phyloP scores from a whole-genome alignment of 1,140 invertebrate species.

The Habropoda laboriosa region DNA sequence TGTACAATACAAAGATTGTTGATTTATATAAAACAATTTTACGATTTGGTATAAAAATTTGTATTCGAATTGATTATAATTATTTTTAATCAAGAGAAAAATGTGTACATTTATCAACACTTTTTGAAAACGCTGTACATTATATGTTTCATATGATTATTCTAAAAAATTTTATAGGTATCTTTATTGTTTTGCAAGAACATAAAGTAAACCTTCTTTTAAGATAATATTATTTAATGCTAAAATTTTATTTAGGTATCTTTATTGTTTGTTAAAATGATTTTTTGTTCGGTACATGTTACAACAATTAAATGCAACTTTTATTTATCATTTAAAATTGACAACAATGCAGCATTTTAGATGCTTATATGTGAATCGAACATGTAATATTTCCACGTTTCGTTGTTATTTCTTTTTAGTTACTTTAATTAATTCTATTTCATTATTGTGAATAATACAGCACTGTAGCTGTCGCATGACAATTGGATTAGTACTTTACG shows the following conservation, averaged over 20 bases:
- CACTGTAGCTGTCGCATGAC: conserved; percentile 2
- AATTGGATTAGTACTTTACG: conserved; percentile 21
- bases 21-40: conserved; percentile 44
- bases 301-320: conserved; percentile 23
- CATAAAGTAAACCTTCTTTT: conserved; percentile 1
- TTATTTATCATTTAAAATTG: conserved; percentile 44
- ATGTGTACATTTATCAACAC: conserved; percentile 15
- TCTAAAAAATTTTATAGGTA: not conserved
- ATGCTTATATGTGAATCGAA: conserved; percentile 16
- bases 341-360: conserved; percentile 31
- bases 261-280: not conserved
- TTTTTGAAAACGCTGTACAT: conserved; percentile 6
- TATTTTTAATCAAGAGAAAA: conserved; percentile 8
- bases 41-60: conserved; percentile 39
- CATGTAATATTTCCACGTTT: conserved; percentile 21
- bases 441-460: conserved; percentile 24
- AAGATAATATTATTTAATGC: not conserved
- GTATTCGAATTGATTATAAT: conserved; percentile 28
- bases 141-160: not conserved
- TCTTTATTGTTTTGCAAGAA: not conserved
- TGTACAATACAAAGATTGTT: conserved; percentile 44
- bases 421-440: conserved; percentile 46
- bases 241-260: too few relatives aligned
- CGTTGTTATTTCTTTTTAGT: conserved; percentile 44
- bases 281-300: not conserved